phyloP scores from a whole-genome alignment of 2,888 invertebrate genomes.

The Eupeodes luniger region DNA sequence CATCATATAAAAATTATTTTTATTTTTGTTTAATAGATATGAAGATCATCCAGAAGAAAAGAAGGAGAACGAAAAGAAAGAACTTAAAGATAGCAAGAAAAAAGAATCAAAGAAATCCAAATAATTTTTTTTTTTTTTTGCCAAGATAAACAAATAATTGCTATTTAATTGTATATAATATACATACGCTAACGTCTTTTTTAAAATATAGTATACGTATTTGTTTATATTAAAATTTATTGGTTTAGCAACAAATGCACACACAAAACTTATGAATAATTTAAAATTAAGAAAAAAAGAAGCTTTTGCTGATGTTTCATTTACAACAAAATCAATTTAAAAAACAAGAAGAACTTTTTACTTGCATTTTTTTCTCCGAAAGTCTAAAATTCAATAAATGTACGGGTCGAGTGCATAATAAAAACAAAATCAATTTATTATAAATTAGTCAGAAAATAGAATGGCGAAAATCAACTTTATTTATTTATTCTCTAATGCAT shows the following conservation, averaged over 20 bases:
- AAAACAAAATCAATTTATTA: not conserved
- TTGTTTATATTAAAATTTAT: slow-evolving; percentile 25
- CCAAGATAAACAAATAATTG: slow-evolving; percentile 28
- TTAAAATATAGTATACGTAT: slow-evolving; percentile 6
- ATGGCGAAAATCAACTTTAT: slow-evolving; percentile 7
- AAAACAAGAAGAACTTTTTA: slow-evolving; percentile 33
- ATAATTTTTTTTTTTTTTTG: slow-evolving; percentile 78
- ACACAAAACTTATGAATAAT: slow-evolving; percentile 44
- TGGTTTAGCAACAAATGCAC: slow-evolving; percentile 59
- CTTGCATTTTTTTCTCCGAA: slow-evolving; percentile 43
- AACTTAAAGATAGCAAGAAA: slow-evolving; percentile 81
- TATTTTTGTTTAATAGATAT: slow-evolving; percentile 85
- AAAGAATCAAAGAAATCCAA: slow-evolving; percentile 83
- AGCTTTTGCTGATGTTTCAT: slow-evolving; percentile 49
- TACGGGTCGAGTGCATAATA: not conserved
- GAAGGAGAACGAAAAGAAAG: slow-evolving; percentile 84
- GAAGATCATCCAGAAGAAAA: slow-evolving; percentile 87
- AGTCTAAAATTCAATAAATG: not conserved
- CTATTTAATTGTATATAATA: slow-evolving; percentile 65
- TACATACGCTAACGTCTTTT: slow-evolving; percentile 47
- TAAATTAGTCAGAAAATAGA: not conserved
- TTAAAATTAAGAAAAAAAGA: slow-evolving; percentile 25
- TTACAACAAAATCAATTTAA: not conserved
- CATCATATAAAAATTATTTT: not conserved
- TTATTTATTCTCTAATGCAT: slow-evolving; percentile 50